phyloP scores from a whole-genome alignment of 2,113 vertebrate genomes.

The Scomber japonicus region DNA sequence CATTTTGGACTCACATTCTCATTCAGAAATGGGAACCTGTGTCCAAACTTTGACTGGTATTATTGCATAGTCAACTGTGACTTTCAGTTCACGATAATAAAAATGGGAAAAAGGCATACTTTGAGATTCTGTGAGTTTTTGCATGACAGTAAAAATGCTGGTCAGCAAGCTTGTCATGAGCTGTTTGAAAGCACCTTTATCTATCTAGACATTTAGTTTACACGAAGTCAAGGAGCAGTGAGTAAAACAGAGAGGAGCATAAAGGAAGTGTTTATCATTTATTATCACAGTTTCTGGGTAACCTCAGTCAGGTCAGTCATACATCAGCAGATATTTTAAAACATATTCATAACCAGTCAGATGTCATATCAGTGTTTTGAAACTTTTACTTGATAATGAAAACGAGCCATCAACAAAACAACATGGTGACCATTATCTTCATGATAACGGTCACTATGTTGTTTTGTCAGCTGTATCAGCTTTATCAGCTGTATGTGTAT shows the following conservation, averaged over 20 bases:
- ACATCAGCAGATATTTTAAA: not conserved
- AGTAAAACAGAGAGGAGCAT: not conserved
- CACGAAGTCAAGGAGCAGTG: not conserved
- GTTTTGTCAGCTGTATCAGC: no score
- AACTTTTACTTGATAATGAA: no score
- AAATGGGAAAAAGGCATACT: not conserved
- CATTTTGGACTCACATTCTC: no score
- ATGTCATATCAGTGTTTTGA: no score
- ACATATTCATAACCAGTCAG: not conserved
- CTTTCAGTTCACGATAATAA: no score
- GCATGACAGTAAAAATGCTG: no score
- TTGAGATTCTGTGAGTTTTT: not conserved
- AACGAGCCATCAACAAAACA: not conserved
- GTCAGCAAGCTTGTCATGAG: not conserved
- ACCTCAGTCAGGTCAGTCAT: not conserved
- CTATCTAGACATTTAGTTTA: not conserved
- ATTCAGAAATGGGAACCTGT: no score
- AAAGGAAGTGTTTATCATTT: conserved; percentile 5
- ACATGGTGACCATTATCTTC: no score
- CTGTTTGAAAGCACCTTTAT: not conserved
- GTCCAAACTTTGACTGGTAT: no score
- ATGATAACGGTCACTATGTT: no score
- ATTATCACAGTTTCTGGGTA: not conserved
- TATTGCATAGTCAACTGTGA: no score
- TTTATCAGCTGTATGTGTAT: not conserved